Percentiles rank a stretch among this genome's conserved stretches.
These are phyloP conservation scores for Apomyelois bistriatella DNA, from an alignment of 2,888 invertebrate genomes.

Conservation along the genomic window DNA sequence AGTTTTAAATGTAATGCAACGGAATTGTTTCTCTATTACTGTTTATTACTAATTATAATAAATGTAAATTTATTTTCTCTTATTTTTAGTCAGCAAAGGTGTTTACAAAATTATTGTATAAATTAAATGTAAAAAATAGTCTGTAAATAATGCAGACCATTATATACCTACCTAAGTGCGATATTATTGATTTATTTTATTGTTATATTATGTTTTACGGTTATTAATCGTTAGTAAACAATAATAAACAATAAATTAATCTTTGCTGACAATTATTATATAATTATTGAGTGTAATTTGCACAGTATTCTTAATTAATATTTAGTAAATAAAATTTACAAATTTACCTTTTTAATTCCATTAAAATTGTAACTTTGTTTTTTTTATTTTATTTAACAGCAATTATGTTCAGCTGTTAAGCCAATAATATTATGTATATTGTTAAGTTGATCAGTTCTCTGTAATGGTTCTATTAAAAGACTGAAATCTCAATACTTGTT, in stretches of 20 bases:
- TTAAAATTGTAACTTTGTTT: not conserved
- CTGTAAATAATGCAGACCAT: too few species aligned
- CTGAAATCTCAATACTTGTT: slow-evolving; percentile 54
- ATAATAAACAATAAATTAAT: not conserved
- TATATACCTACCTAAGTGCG: not conserved
- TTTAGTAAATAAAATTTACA: too few species aligned
- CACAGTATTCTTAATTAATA: not conserved
- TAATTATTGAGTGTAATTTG: slow-evolving; percentile 1
- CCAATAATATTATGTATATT: slow-evolving; percentile 30
- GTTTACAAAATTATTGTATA: not conserved
- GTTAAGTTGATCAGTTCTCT: slow-evolving; percentile 60
- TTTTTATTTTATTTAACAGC: not conserved
- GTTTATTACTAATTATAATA: slow-evolving; percentile 12
- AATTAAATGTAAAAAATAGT: not conserved
- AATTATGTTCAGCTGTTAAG: not conserved
- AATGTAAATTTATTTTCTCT: slow-evolving; percentile 19
- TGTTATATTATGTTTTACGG: not conserved
- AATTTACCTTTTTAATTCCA: too few species aligned
- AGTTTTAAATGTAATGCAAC: slow-evolving; percentile 19
- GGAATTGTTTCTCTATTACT: slow-evolving; percentile 26
- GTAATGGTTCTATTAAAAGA: slow-evolving; percentile 75
- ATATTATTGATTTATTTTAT: not conserved
- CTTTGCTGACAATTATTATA: not conserved
- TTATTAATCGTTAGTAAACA: not conserved
- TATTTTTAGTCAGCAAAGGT: slow-evolving; percentile 7